A percentile compares a stretch with the other conserved stretches of the same genome.
These are phyloP conservation scores for Coracias cyanogaster DNA, from an alignment of 2,797 vertebrate genomes.

Conservation along the genomic window DNA sequence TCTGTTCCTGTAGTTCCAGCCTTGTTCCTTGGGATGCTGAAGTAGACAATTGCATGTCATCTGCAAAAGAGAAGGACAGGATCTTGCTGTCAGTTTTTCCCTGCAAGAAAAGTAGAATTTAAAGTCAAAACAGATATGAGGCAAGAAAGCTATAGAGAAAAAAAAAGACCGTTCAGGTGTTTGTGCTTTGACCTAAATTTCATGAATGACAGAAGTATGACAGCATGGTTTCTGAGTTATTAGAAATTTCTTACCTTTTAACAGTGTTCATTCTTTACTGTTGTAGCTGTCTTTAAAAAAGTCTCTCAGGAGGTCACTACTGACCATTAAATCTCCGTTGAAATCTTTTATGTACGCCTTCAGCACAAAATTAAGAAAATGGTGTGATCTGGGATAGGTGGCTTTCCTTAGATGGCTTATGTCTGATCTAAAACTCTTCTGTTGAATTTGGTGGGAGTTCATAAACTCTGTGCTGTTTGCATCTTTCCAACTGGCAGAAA, in stretches of 20 bases:
- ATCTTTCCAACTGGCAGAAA: background rate
- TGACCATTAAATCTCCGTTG: background rate
- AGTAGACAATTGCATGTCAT: background rate
- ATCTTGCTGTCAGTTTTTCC: background rate
- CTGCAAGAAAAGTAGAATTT: background rate
- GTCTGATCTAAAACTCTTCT: background rate
- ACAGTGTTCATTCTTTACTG: background rate
- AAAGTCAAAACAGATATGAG: background rate
- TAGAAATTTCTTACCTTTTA: background rate
- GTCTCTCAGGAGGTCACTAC: background rate
- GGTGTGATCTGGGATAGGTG: background rate
- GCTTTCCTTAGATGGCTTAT: background rate
- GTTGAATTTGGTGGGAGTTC: background rate
- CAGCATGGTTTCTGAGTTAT: background rate
- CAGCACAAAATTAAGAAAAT: background rate
- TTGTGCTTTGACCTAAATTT: background rate
- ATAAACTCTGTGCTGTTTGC: background rate
- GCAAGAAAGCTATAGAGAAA: background rate
- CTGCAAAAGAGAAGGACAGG: constrained; percentile 2
- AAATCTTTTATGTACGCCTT: background rate
- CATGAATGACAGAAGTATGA: background rate
- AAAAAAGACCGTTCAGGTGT: background rate
- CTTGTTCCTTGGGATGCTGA: background rate
- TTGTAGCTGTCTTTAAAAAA: background rate
- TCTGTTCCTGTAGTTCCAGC: background rate